These are phyloP conservation scores for Otus scops DNA, from an alignment of 2,797 vertebrate genomes.

Conservation along the genomic window DNA sequence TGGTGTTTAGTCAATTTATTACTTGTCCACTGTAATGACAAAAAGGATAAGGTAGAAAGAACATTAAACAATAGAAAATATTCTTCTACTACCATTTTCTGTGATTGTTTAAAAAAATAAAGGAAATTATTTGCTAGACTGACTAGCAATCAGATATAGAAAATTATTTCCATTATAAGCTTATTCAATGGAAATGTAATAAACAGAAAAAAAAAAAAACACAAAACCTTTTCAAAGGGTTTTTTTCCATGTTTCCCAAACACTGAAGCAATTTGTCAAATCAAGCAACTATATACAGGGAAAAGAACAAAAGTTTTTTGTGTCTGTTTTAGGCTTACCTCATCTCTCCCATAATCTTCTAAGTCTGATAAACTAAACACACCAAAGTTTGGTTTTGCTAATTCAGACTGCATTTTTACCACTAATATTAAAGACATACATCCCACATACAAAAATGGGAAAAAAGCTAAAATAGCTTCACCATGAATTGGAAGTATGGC, in stretches of 20 bases:
- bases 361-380: neutral
- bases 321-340: neutral
- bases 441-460: neutral
- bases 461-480: neutral
- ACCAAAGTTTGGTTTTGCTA: neutral
- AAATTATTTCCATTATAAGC: neutral
- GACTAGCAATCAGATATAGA: neutral
- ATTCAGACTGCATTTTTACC: neutral
- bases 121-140: neutral
- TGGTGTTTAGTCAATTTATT: neutral
- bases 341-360: neutral
- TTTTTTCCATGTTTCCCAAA: neutral
- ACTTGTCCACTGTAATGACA: neutral
- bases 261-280: neutral
- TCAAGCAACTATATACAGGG: neutral
- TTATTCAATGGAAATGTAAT: neutral
- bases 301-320: neutral
- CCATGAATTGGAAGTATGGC: accelerated
- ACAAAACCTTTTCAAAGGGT: accelerated
- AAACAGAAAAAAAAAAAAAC: neutral
- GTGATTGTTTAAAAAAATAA: neutral
- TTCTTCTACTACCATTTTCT: neutral
- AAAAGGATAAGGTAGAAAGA: neutral
- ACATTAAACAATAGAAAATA: neutral
- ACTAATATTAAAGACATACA: neutral